A percentile compares a stretch with the other conserved stretches of the same genome.
Evolutionary conservation across 1,140 invertebrate species (phyloP).

Genomic region (Cyrtorhinus lividipennis): DNA sequence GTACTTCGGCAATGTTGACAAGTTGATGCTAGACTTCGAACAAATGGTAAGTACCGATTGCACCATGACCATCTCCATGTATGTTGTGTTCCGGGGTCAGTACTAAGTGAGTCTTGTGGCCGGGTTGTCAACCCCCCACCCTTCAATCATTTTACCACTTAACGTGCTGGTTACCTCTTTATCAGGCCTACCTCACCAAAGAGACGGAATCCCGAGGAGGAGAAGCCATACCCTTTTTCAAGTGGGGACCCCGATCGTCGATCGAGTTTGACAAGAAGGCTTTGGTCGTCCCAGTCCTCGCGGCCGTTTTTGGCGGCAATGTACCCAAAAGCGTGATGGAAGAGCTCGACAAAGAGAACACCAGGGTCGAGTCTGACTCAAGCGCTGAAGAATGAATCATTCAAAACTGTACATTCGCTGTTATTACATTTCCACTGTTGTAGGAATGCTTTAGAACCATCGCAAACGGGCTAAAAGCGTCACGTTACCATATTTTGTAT

Average conservation of each 20-base stretch:
- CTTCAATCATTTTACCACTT: no score
- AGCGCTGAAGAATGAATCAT: no score
- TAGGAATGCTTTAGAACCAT: no score
- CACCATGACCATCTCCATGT: no score
- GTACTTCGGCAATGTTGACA: background rate
- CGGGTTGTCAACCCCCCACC: no score
- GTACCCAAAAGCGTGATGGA: background rate
- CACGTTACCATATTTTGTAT: no score
- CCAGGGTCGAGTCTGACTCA: background rate
- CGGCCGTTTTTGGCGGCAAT: background rate
- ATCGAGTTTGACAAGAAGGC: background rate
- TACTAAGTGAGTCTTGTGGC: no score
- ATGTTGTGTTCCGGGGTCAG: no score
- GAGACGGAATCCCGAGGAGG: background rate
- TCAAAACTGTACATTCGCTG: no score
- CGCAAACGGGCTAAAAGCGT: no score
- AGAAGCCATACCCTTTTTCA: background rate
- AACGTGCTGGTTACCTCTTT: no score
- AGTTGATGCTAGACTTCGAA: background rate
- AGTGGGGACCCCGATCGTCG: background rate
- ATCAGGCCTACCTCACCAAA: background rate
- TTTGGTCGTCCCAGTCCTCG: background rate
- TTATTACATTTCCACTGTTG: no score
- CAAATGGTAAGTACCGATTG: background rate
- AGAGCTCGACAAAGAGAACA: background rate